phyloP scores from a whole-genome alignment of 2,797 vertebrate species.

The Characodon lateralis region DNA sequence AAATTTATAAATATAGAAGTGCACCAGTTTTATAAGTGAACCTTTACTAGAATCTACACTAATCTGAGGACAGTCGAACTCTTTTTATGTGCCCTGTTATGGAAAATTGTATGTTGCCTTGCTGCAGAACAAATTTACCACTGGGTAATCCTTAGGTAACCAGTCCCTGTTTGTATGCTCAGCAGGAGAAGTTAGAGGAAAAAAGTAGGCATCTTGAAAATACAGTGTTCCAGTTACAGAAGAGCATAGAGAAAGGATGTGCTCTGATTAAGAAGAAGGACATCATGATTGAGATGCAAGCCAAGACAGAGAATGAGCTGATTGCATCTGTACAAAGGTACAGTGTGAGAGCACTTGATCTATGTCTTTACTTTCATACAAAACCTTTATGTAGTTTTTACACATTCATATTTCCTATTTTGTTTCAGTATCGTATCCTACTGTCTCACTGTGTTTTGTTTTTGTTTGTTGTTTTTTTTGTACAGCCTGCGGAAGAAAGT shows the following conservation, averaged over 20 bases:
- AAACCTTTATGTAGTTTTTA: background rate
- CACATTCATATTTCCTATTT: background rate
- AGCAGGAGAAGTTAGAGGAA: slow-evolving; percentile 81
- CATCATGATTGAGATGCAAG: slow-evolving; percentile 83
- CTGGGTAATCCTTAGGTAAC: background rate
- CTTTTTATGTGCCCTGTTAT: too few relatives aligned
- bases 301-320: slow-evolving; percentile 89
- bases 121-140: too few relatives aligned
- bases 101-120: too few relatives aligned
- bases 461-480: background rate
- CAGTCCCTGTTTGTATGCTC: background rate
- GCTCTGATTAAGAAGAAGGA: slow-evolving; percentile 82
- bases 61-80: too few relatives aligned
- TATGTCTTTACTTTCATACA: background rate
- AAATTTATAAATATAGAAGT: too few relatives aligned
- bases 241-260: slow-evolving; percentile 79
- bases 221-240: slow-evolving; percentile 82
- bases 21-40: too few relatives aligned
- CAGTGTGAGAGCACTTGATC: background rate
- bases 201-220: slow-evolving; percentile 81
- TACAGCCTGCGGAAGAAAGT: slow-evolving; percentile 92
- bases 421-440: background rate
- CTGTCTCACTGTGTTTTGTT: background rate
- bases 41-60: too few relatives aligned
- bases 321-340: slow-evolving; percentile 93